These are phyloP conservation scores for Apoda limacodes DNA, from an alignment of 2,888 invertebrate species.

Conservation along the genomic window DNA sequence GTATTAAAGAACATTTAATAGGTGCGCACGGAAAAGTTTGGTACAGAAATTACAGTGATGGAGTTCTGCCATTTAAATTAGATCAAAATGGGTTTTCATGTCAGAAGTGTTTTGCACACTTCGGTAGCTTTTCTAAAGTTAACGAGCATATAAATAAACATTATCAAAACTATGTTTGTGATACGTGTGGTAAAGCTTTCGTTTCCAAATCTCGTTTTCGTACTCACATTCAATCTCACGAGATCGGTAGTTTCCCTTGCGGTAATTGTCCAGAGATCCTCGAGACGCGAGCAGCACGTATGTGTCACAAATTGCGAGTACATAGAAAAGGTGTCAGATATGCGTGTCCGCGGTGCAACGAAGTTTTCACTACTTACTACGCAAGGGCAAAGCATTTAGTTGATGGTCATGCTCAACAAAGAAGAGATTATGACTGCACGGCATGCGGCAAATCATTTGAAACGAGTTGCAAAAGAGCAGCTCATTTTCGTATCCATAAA, in stretches of 20 bases:
- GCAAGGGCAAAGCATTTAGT: conserved; percentile 46
- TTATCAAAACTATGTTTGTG: conserved; percentile 53
- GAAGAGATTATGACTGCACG: conserved; percentile 34
- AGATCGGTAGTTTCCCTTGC: conserved; percentile 47
- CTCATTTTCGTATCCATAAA: conserved; percentile 38
- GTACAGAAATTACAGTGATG: conserved; percentile 41
- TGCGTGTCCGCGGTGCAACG: conserved; percentile 48
- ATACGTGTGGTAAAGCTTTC: conserved; percentile 53
- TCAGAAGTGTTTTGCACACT: conserved; percentile 40
- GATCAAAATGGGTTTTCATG: conserved; percentile 37
- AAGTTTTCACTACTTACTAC: conserved; percentile 47
- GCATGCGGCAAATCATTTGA: conserved; percentile 40
- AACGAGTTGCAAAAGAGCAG: conserved; percentile 41
- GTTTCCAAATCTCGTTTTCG: conserved; percentile 49
- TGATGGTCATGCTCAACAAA: conserved; percentile 38
- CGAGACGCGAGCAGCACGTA: conserved; percentile 39
- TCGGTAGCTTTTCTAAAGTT: conserved; percentile 40
- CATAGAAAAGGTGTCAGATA: conserved; percentile 49
- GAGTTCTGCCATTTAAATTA: conserved; percentile 52
- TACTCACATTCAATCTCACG: conserved; percentile 49
- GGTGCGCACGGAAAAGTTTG: conserved; percentile 33
- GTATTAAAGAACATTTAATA: conserved; percentile 40
- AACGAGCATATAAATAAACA: conserved; percentile 58
- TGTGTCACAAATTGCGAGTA: conserved; percentile 38
- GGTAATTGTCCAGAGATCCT: conserved; percentile 41